Conservation (phyloP, 2,888 invertebrate genomes). For the Lepeophtheirus nordmannii region DNA sequence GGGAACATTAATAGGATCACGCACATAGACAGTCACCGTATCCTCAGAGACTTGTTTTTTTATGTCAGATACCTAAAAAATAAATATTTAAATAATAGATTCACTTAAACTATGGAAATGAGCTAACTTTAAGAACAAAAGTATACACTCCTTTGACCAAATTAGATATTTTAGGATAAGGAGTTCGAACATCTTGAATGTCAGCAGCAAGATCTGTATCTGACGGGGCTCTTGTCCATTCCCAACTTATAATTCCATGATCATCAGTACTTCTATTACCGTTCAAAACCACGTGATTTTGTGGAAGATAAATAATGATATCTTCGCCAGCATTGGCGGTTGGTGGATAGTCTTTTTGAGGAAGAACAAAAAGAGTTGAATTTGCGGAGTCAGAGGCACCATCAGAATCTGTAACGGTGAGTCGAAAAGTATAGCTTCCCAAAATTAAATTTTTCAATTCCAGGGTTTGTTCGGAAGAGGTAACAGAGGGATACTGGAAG, state of each 20-base stretch:
- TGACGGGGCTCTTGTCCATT: constrained; percentile 58
- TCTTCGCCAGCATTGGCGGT: constrained; percentile 86
- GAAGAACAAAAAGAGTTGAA: constrained; percentile 74
- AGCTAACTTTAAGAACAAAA: constrained; percentile 62
- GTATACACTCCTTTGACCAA: constrained; percentile 86
- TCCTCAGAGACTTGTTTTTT: constrained; percentile 73
- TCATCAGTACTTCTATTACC: constrained; percentile 84
- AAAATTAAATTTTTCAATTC: constrained; percentile 69
- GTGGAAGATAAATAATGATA: constrained; percentile 69
- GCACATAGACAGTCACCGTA: constrained; percentile 80
- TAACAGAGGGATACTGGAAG: constrained; percentile 57
- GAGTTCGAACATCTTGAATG: constrained; percentile 15
- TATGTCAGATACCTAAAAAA: constrained; percentile 66
- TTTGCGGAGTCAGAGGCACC: constrained; percentile 67
- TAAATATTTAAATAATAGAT: background rate
- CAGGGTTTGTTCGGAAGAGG: constrained; percentile 57
- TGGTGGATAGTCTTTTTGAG: constrained; percentile 84
- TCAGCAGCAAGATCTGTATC: constrained; percentile 12
- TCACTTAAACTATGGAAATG: background rate
- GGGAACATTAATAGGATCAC: constrained; percentile 69
- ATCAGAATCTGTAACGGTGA: constrained; percentile 81
- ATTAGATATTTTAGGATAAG: constrained; percentile 38
- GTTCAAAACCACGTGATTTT: constrained; percentile 64
- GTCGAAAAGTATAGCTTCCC: constrained; percentile 70
- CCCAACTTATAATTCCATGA: constrained; percentile 80